phyloP scores from a whole-genome alignment of 2,113 vertebrate species.

The Actenoides hombroni region DNA sequence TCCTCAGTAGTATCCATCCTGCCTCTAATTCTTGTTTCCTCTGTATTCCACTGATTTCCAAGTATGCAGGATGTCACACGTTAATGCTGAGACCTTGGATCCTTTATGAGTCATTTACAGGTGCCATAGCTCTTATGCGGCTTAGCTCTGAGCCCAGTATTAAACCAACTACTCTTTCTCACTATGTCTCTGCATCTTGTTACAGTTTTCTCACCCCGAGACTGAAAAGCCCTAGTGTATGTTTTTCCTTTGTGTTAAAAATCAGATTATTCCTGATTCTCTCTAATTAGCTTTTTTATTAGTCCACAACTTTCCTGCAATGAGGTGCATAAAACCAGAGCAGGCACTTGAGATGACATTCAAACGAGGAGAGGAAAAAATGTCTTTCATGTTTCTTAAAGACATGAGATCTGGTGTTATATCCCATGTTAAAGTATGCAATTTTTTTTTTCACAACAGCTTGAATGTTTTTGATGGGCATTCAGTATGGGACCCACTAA shows the following conservation, averaged over 20 bases:
- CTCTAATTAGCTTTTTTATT: background rate
- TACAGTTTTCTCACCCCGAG: background rate
- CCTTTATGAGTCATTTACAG: background rate
- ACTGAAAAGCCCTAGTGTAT: background rate
- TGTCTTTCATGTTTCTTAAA: background rate
- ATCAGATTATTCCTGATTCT: background rate
- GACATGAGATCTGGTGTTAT: background rate
- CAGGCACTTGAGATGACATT: background rate
- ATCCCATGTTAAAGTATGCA: background rate
- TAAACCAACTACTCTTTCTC: background rate
- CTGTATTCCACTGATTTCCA: background rate
- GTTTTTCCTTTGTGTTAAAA: background rate
- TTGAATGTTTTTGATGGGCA: background rate
- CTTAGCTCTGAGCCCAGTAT: background rate
- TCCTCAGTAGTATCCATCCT: background rate
- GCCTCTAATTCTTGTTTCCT: background rate
- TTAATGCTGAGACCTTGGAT: background rate
- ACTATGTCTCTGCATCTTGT: background rate
- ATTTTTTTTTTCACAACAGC: background rate
- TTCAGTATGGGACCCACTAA: background rate
- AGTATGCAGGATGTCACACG: fast-evolving
- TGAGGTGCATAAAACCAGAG: background rate
- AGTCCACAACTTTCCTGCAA: background rate
- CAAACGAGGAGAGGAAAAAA: background rate
- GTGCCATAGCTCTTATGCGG: background rate